Evolutionary conservation across 1,140 invertebrate species (phyloP).

Genomic region (Ceratosolen solmsi): DNA sequence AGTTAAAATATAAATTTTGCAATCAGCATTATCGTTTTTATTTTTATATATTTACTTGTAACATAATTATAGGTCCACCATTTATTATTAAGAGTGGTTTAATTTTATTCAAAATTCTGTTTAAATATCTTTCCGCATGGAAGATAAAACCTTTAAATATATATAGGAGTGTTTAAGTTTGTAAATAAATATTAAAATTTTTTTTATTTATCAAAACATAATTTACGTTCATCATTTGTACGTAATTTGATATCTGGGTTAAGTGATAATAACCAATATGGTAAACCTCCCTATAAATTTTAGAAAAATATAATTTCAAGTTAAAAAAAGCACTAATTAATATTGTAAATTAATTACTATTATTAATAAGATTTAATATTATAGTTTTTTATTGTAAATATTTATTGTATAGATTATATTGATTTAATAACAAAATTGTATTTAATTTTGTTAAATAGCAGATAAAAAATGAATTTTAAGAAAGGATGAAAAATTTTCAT

Average conservation of each 20-base stretch:
- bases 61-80: conserved; percentile 75
- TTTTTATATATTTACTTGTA: conserved; percentile 78
- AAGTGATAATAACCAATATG: conserved; percentile 84
- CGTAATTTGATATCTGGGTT: conserved; percentile 81
- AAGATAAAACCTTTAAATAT: conserved; percentile 53
- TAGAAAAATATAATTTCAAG: neutral
- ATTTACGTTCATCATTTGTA: conserved; percentile 77
- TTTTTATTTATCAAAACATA: neutral
- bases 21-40: too few species aligned
- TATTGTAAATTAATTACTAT: too few species aligned
- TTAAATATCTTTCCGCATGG: conserved; percentile 57
- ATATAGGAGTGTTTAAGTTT: neutral
- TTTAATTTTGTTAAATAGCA: too few species aligned
- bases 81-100: conserved; percentile 63
- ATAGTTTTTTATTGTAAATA: too few species aligned
- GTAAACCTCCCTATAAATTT: conserved; percentile 83
- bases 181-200: neutral
- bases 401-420: too few species aligned
- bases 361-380: too few species aligned
- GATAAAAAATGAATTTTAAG: too few species aligned
- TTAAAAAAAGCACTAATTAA: too few species aligned
- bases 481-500: too few species aligned
- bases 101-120: conserved; percentile 73
- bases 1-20: neutral
- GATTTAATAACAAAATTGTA: too few species aligned